Evolutionary conservation across 1,140 invertebrate genomes (phyloP).

Genomic region (Odontomachus brunneus): DNA sequence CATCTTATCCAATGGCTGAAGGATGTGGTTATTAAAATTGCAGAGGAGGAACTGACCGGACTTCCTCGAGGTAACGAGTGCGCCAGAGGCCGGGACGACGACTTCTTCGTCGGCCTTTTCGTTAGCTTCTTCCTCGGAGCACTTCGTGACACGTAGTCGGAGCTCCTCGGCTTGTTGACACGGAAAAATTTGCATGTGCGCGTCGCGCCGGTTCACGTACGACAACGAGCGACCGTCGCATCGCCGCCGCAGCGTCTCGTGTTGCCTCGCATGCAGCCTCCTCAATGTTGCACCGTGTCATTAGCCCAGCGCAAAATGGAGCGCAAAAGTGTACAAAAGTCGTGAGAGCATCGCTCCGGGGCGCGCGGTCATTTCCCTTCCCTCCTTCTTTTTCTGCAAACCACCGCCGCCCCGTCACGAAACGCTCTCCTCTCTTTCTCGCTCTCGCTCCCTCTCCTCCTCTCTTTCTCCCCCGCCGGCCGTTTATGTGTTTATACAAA

Average conservation of each 20-base stretch:
- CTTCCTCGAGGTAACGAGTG: conserved; percentile 80
- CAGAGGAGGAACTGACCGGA: conserved; percentile 79
- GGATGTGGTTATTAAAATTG: conserved; percentile 85
- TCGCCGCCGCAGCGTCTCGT: conserved; percentile 5
- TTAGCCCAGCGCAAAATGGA: conserved; percentile 63
- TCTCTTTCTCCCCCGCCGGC: background rate
- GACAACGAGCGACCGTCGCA: background rate
- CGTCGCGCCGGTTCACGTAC: conserved; percentile 21
- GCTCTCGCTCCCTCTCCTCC: background rate
- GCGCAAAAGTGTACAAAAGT: conserved; percentile 55
- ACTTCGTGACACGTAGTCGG: background rate
- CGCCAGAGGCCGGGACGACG: conserved; percentile 20
- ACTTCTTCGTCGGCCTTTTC: background rate
- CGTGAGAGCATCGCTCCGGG: conserved; percentile 54
- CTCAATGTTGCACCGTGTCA: conserved; percentile 53
- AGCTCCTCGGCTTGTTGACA: conserved; percentile 77
- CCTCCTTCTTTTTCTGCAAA: conserved; percentile 29
- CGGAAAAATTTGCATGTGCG: conserved; percentile 75
- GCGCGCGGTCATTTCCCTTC: conserved; percentile 36
- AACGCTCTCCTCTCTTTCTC: background rate
- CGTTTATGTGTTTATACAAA: conserved; percentile 57
- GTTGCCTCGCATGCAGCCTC: conserved; percentile 51
- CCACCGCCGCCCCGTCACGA: conserved; percentile 30
- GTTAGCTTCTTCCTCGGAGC: background rate
- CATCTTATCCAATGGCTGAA: conserved; percentile 82